A percentile compares a stretch with the other conserved stretches of the same genome.
Conservation (phyloP, 1,140 invertebrate species). For the Atta texana region DNA sequence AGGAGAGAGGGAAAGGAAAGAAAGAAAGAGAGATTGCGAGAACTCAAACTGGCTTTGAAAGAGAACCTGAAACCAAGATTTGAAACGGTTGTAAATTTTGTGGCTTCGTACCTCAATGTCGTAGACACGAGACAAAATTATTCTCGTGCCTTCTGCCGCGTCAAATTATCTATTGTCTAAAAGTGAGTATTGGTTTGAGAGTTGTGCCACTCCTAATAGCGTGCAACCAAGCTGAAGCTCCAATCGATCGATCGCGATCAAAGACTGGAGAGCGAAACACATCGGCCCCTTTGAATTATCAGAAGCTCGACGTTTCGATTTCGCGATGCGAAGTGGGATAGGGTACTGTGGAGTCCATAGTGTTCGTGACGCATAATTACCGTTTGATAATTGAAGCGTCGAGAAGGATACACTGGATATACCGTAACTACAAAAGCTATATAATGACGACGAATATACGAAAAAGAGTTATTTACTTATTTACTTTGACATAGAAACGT, state of each 20-base stretch:
- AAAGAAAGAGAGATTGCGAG: constrained; percentile 54
- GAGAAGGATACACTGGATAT: neutral
- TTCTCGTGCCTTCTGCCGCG: neutral
- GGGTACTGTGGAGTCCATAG: constrained; percentile 2
- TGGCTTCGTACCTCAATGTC: neutral
- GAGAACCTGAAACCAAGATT: neutral
- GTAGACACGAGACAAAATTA: neutral
- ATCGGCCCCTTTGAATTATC: constrained; percentile 52
- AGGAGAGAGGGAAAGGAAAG: constrained; percentile 35
- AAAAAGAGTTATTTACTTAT: neutral
- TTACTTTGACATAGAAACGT: neutral
- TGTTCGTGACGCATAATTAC: constrained; percentile 60
- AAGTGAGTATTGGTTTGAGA: neutral
- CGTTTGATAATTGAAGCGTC: constrained; percentile 56
- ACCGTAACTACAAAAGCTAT: neutral
- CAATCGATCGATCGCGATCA: constrained; percentile 23
- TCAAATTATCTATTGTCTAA: constrained; percentile 25
- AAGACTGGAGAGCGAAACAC: neutral
- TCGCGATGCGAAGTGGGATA: constrained; percentile 17
- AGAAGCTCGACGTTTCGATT: constrained; percentile 55
- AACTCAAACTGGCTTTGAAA: constrained; percentile 37
- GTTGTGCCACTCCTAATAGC: neutral
- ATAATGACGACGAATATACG: neutral
- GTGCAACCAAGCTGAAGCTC: neutral
- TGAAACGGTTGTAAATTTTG: constrained; percentile 14